Evolutionary conservation across 2,113 vertebrate species (phyloP).

Genomic region (Trinectes maculatus): DNA sequence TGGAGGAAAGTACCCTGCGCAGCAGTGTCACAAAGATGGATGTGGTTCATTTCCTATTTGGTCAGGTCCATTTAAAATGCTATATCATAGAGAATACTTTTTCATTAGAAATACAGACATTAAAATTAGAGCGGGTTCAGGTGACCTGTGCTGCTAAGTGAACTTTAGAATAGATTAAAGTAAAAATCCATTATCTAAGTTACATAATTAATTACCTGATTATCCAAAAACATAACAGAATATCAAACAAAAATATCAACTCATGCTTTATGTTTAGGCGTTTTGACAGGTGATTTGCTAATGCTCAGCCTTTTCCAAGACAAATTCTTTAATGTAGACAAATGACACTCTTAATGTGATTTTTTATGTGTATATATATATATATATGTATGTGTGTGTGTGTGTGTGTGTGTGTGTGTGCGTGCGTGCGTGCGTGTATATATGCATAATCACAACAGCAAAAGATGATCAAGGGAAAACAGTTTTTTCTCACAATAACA

Average conservation of each 20-base stretch:
- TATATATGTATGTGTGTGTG: too few relatives aligned
- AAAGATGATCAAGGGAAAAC: conserved; percentile 6
- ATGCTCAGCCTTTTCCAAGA: neutral
- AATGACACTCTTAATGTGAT: conserved; percentile 4
- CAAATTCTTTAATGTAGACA: conserved; percentile 1
- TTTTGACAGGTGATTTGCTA: neutral
- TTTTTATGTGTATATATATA: neutral
- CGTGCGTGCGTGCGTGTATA: too few relatives aligned
- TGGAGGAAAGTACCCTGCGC: conserved; percentile 69
- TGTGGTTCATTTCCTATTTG: conserved; percentile 79
- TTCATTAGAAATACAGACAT: conserved; percentile 74
- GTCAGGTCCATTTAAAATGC: conserved; percentile 80
- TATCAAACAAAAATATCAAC: neutral
- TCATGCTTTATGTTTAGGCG: neutral
- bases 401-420: too few relatives aligned
- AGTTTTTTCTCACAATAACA: neutral
- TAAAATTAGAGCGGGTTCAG: conserved; percentile 70
- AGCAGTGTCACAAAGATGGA: conserved; percentile 79
- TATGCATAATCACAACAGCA: conserved; percentile 17
- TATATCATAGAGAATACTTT: conserved; percentile 73
- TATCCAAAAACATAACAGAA: conserved; percentile 9
- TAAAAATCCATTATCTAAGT: conserved; percentile 31
- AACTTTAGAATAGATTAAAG: conserved; percentile 47
- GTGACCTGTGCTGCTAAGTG: conserved; percentile 54
- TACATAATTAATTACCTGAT: conserved; percentile 20